Conservation (phyloP, 2,797 vertebrate genomes). For the Mormyrops attenuatus region DNA sequence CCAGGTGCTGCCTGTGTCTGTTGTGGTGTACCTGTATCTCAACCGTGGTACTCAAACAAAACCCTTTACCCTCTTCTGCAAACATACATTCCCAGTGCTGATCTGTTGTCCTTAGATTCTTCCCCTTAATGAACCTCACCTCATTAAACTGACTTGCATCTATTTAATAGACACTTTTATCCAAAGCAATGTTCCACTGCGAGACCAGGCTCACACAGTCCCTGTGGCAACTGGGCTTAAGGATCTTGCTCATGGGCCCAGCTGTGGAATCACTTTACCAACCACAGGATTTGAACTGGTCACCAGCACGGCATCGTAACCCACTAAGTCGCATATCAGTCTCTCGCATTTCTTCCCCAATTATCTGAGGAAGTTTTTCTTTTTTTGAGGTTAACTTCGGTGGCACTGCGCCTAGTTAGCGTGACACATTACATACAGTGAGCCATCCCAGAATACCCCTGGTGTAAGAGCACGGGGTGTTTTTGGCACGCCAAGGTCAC, state of each 20-base stretch:
- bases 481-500: not conserved
- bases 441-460: not conserved
- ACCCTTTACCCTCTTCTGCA: not conserved
- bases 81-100: not conserved
- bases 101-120: not conserved
- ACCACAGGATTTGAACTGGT: not conserved
- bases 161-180: not conserved
- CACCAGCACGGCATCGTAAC: not conserved
- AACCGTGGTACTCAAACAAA: not conserved
- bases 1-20: not conserved
- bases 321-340: not conserved
- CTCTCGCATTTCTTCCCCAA: not conserved
- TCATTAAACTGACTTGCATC: not conserved
- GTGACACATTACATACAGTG: not conserved
- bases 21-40: not conserved
- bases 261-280: not conserved
- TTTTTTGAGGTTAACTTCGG: not conserved
- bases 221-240: not conserved
- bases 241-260: not conserved
- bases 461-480: not conserved
- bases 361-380: not conserved
- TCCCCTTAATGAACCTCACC: not conserved
- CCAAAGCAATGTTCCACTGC: not conserved
- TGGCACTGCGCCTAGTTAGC: not conserved
- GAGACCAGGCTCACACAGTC: not conserved